phyloP scores from a whole-genome alignment of 2,113 vertebrate genomes.

The Rostratula benghalensis region DNA sequence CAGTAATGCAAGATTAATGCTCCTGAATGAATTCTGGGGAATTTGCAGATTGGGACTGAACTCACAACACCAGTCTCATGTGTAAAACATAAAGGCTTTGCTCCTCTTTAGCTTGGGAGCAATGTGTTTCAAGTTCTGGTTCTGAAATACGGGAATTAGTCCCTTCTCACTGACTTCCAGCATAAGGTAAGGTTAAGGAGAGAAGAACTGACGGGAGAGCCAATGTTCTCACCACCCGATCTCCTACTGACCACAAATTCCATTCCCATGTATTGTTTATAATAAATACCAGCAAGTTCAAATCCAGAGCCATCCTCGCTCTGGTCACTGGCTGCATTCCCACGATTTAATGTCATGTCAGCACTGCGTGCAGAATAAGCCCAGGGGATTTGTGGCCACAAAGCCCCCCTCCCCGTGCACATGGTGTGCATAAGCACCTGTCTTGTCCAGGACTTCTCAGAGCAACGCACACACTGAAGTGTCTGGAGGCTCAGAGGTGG shows the following conservation, averaged over 20 bases:
- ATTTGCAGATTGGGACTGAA: neutral
- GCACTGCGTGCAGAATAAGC: accelerated
- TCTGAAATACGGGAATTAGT: neutral
- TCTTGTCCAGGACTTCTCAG: neutral
- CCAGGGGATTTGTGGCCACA: neutral
- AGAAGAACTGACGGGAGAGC: neutral
- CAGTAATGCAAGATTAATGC: neutral
- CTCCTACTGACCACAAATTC: neutral
- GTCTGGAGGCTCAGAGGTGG: neutral
- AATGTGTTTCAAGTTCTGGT: neutral
- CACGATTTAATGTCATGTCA: accelerated
- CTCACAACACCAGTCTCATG: neutral
- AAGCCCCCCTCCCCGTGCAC: accelerated
- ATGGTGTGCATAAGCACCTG: neutral
- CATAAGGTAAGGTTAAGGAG: neutral
- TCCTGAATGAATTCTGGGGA: neutral
- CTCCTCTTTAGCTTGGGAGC: neutral
- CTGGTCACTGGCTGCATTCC: neutral
- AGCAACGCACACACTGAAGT: neutral
- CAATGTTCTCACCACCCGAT: neutral
- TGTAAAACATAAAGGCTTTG: neutral
- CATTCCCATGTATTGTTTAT: neutral
- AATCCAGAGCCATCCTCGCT: neutral
- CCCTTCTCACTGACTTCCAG: neutral
- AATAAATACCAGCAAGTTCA: neutral